phyloP scores from a whole-genome alignment of 2,113 vertebrate genomes.

The Turnix velox region DNA sequence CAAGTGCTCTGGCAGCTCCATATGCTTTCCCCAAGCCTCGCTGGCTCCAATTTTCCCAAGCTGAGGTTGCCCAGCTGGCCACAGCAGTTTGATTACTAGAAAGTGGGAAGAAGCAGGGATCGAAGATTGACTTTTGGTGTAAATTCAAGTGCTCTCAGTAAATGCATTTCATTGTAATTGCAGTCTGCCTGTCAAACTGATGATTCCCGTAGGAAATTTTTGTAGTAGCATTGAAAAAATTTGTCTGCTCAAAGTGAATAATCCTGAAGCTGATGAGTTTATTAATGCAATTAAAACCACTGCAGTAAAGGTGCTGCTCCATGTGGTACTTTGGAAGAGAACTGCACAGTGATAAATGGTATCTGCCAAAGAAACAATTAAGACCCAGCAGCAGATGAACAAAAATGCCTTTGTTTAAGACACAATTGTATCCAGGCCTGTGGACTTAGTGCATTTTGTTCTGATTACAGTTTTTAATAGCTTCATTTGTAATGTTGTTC shows the following conservation, averaged over 20 bases:
- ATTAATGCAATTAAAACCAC: conserved; percentile 36
- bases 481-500: background rate
- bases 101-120: background rate
- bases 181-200: conserved; percentile 20
- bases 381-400: conserved; percentile 2
- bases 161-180: conserved; percentile 9
- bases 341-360: background rate
- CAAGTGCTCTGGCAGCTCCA: conserved; percentile 16
- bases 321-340: background rate
- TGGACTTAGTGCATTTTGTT: conserved; percentile 3
- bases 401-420: conserved; percentile 7
- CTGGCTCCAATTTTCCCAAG: background rate
- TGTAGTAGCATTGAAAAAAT: conserved; percentile 6
- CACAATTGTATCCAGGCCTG: background rate
- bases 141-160: background rate
- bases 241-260: conserved; percentile 28
- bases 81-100: conserved; percentile 18
- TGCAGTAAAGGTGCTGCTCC: background rate
- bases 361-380: conserved; percentile 43
- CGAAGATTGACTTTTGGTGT: conserved; percentile 4
- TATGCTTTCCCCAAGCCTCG: conserved; percentile 28
- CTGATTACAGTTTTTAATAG: conserved; percentile 22
- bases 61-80: conserved; percentile 16
- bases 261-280: conserved; percentile 20
- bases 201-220: conserved; percentile 2